These are phyloP conservation scores for Anastatus disparis DNA, from an alignment of 1,140 invertebrate genomes.

Conservation along the genomic window DNA sequence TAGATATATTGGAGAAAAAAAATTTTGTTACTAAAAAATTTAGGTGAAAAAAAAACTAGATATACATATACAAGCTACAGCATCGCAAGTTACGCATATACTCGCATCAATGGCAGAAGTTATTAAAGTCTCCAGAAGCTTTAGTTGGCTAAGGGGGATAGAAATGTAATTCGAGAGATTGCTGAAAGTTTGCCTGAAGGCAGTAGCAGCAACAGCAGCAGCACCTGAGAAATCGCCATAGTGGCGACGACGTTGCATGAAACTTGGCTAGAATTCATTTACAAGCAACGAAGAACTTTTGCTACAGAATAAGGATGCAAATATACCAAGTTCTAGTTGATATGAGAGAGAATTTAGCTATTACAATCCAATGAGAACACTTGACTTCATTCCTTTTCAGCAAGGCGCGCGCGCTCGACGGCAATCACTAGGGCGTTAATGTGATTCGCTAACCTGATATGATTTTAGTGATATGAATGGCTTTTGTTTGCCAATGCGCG, in stretches of 20 bases:
- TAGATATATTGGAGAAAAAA: too few relatives aligned
- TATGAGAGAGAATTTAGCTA: too few relatives aligned
- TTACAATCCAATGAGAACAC: slow-evolving; percentile 12
- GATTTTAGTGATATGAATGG: neutral
- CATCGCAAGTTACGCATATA: neutral
- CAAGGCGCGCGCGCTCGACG: neutral
- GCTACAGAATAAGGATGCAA: too few relatives aligned
- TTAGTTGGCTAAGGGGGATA: too few relatives aligned
- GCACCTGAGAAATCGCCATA: slow-evolving; percentile 2
- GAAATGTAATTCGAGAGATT: neutral
- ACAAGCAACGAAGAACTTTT: neutral
- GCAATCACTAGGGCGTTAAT: slow-evolving; percentile 18
- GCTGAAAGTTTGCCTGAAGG: slow-evolving; percentile 25
- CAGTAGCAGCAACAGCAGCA: too few relatives aligned
- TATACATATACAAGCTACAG: neutral
- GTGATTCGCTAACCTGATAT: slow-evolving; percentile 19
- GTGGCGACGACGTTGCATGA: neutral
- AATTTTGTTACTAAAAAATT: too few relatives aligned
- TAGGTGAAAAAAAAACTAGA: too few relatives aligned
- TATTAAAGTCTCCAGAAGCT: neutral
- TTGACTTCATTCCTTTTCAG: slow-evolving; percentile 12
- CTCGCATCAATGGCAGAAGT: neutral
- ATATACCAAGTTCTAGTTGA: too few relatives aligned
- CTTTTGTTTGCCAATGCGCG: neutral
- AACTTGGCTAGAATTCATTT: slow-evolving; percentile 8